Evolutionary conservation across 2,888 invertebrate genomes (phyloP).

Genomic region (Oligia latruncula): DNA sequence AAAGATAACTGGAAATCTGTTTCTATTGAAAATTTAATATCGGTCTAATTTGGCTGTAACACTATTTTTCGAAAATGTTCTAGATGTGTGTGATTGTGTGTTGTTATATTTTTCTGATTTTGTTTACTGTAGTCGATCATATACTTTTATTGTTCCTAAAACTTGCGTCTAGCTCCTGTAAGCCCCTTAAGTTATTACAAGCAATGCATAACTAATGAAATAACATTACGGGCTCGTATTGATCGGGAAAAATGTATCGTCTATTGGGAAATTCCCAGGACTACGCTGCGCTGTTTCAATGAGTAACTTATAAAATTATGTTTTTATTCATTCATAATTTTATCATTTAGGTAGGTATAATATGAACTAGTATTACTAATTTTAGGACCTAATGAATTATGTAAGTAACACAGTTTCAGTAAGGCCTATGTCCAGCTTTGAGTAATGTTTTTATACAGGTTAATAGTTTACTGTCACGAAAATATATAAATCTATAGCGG

Average conservation of each 20-base stretch:
- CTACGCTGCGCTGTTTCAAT: neutral
- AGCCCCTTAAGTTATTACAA: no score
- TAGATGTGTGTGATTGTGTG: no score
- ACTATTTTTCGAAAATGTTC: no score
- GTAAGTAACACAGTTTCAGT: neutral
- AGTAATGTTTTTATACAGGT: neutral
- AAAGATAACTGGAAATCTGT: no score
- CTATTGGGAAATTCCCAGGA: slow-evolving; percentile 39
- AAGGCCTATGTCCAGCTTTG: neutral
- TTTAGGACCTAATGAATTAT: neutral
- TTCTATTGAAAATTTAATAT: no score
- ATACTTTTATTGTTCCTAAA: no score
- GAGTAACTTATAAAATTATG: slow-evolving; percentile 13
- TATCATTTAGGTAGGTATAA: neutral
- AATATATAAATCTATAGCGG: neutral
- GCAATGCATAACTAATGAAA: slow-evolving; percentile 9
- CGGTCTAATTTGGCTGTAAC: no score
- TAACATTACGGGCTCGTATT: neutral
- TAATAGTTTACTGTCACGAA: neutral
- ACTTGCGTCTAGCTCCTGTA: no score
- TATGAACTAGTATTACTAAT: neutral
- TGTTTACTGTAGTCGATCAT: no score
- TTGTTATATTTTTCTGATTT: no score
- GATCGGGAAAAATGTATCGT: neutral
- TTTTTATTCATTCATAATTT: slow-evolving; percentile 2